Conservation (phyloP, 2,113 vertebrate species). For the Puntigrus tetrazona region DNA sequence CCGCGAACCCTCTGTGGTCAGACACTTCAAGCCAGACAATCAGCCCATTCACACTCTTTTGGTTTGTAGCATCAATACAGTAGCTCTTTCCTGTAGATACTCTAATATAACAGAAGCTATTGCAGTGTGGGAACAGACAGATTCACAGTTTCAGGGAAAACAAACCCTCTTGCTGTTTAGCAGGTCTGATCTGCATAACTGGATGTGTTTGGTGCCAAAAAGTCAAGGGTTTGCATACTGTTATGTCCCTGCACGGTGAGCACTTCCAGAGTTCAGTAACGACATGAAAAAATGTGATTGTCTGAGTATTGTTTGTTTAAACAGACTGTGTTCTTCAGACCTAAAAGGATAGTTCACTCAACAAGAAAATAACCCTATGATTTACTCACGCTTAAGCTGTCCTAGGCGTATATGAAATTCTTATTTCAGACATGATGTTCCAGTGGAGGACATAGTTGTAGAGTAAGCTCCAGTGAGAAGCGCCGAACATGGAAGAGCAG, state of each 20-base stretch:
- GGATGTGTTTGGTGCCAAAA: not conserved
- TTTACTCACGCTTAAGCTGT: too few relatives aligned
- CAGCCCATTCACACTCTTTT: not conserved
- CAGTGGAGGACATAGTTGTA: too few relatives aligned
- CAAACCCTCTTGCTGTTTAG: not conserved
- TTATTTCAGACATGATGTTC: too few relatives aligned
- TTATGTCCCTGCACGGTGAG: not conserved
- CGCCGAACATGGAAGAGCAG: not conserved
- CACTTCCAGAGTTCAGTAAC: not conserved
- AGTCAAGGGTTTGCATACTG: not conserved
- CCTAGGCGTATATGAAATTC: too few relatives aligned
- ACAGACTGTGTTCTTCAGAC: not conserved
- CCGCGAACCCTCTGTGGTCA: not conserved
- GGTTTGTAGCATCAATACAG: conserved; percentile 1
- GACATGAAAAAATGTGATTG: not conserved
- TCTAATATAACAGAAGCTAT: not conserved
- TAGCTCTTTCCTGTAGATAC: not conserved
- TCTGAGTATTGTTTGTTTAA: not conserved
- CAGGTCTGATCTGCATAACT: not conserved
- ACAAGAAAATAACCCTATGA: too few relatives aligned
- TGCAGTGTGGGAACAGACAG: not conserved
- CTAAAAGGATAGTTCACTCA: too few relatives aligned
- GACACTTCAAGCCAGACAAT: not conserved
- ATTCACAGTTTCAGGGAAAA: not conserved
- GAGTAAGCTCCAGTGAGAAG: too few relatives aligned